A percentile compares a stretch with the other conserved stretches of the same genome.
These are phyloP conservation scores for Drosophila miranda DNA, from an alignment of 1,140 invertebrate species.

Conservation along the genomic window DNA sequence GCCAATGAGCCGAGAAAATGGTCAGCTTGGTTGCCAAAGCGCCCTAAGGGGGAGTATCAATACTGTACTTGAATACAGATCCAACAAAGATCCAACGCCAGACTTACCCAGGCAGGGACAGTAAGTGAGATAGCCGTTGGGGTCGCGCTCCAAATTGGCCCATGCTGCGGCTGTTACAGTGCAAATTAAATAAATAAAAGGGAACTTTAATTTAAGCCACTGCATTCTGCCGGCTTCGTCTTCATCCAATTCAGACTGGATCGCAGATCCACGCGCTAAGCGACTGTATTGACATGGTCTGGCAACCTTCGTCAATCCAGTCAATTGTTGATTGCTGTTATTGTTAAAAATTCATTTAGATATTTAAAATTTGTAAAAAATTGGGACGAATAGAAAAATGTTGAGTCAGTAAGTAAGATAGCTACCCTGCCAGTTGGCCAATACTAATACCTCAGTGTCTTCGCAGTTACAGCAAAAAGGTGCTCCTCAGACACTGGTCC, in stretches of 20 bases:
- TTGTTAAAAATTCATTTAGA: conserved; percentile 1
- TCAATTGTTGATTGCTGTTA: conserved; percentile 6
- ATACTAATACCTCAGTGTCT: not conserved
- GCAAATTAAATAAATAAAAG: conserved; percentile 44
- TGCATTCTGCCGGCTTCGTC: conserved; percentile 78
- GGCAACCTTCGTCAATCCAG: conserved; percentile 3
- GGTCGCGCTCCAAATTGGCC: conserved; percentile 56
- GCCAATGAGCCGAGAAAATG: conserved; percentile 95
- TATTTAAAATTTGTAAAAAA: conserved; percentile 6
- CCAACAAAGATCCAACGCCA: too few relatives aligned
- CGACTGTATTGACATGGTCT: not conserved
- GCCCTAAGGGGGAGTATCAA: conserved; percentile 83
- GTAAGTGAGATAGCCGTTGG: conserved; percentile 90
- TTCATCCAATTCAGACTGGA: not conserved
- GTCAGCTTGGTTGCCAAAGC: conserved; percentile 98
- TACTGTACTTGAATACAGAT: too few relatives aligned
- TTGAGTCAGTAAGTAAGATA: conserved; percentile 23
- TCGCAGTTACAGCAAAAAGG: conserved; percentile 13
- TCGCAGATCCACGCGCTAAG: conserved; percentile 6
- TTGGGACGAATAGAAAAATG: conserved; percentile 8
- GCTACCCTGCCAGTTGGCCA: too few relatives aligned
- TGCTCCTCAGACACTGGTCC: not conserved
- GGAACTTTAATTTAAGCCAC: conserved; percentile 37
- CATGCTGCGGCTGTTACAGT: conserved; percentile 21
- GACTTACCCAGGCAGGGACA: conserved; percentile 96